A percentile compares a stretch with the other conserved stretches of the same genome.
Conservation (phyloP, 2,888 invertebrate genomes). For the Andrena chrysosceles region DNA sequence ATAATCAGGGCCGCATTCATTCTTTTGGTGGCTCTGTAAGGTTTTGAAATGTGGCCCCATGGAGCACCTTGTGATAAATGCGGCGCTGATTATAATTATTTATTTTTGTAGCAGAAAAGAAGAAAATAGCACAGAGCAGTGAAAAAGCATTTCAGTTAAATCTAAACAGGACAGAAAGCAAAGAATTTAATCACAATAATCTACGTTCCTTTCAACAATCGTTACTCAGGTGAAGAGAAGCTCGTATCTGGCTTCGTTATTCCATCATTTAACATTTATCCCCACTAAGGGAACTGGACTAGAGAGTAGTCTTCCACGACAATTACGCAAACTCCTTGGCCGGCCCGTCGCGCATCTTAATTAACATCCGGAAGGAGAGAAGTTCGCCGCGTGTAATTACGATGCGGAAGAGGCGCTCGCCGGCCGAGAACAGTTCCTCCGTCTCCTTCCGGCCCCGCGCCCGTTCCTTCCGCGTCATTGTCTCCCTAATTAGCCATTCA, state of each 20-base stretch:
- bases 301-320: slow-evolving; percentile 29
- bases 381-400: slow-evolving; percentile 64
- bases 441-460: slow-evolving; percentile 67
- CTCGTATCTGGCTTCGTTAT: slow-evolving; percentile 2
- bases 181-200: neutral
- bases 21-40: too few species aligned
- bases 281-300: slow-evolving; percentile 28
- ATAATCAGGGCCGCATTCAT: too few species aligned
- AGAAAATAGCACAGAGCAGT: too few species aligned
- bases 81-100: too few species aligned
- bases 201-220: neutral
- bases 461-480: slow-evolving; percentile 80
- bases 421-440: slow-evolving; percentile 57
- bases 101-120: too few species aligned
- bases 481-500: slow-evolving; percentile 81
- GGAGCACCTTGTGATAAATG: too few species aligned
- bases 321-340: slow-evolving; percentile 34
- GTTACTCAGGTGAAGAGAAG: neutral
- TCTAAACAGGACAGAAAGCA: too few species aligned
- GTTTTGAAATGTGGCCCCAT: too few species aligned
- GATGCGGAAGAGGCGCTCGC: slow-evolving; percentile 69
- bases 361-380: slow-evolving; percentile 62
- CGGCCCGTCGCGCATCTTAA: slow-evolving; percentile 51
- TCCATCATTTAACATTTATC: slow-evolving; percentile 16
- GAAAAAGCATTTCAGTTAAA: too few species aligned